Evolutionary conservation across 2,797 vertebrate species (phyloP), one percentile per base, ranked within the genome.

Genomic region (Pteropus rufus): DNA sequence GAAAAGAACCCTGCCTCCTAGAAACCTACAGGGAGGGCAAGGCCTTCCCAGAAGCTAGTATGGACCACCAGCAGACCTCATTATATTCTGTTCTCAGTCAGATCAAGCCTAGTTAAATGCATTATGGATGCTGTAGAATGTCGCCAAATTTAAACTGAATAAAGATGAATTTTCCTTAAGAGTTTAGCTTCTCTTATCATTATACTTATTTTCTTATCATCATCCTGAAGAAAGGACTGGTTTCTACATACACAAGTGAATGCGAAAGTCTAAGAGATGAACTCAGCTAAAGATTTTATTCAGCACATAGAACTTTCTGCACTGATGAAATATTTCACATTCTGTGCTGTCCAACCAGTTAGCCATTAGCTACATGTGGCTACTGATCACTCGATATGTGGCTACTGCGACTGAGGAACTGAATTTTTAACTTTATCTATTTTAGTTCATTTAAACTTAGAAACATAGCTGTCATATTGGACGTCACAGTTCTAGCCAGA

Each of bases 111-210:
- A 54, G 24, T 36, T 72, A 49, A 75, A 88, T 11, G 31, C 11
- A 41, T 54, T 31, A 7, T 8, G 18, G 46, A 10, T 76, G 24
- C 44, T 72, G 12, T 21, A 34, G 31, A 62, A 49, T 73, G 24
- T 85, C 58, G 86, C 23, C 60, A 49, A 79, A 89, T 41, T 64
- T 93, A 60, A 97, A 89, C 10, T 39, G 41, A 91, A 64, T 67
- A 39, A 91, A 92, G 69, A 75, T 34, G 64, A 56, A 44, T 79
- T 76, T 95, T 44, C n/a, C 77, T 41, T 23, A 70, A 58, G 39
- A 49, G 39, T 75, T 79, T 89, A 34, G 31, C 72, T 77, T 82
- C 67, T 65, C 16, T 24, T 72, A 19, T 70, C n/a, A 83, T 72
- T 34, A 69, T 5, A 8, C 39, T n/a, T 49, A 83, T 77, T 82